phyloP scores from a whole-genome alignment of 2,113 vertebrate species.

The Coturnix japonica region DNA sequence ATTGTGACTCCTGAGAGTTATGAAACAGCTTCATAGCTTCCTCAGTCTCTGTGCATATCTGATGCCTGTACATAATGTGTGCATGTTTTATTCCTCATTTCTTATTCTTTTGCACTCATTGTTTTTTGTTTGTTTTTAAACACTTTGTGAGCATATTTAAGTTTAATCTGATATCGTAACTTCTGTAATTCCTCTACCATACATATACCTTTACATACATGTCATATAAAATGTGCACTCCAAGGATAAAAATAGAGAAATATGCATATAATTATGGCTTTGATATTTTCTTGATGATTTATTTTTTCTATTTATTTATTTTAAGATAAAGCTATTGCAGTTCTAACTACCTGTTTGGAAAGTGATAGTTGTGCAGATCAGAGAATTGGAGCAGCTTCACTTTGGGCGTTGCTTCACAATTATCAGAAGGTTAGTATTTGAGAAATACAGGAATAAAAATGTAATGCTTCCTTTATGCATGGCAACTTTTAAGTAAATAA shows the following conservation, averaged over 20 bases:
- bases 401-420: constrained; percentile 95
- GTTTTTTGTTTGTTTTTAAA: neutral
- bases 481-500: neutral
- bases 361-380: constrained; percentile 77
- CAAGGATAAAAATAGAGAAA: neutral
- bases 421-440: constrained; percentile 88
- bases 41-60: neutral
- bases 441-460: neutral
- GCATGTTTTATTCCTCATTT: neutral
- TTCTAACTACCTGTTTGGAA: constrained; percentile 85
- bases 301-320: neutral
- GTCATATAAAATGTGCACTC: neutral
- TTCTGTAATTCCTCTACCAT: neutral
- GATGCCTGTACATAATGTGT: neutral
- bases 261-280: neutral
- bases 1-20: constrained; percentile 20
- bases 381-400: constrained; percentile 88
- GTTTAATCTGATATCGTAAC: neutral
- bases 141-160: neutral
- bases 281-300: neutral
- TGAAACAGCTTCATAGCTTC: constrained; percentile 10
- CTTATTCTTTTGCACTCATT: constrained; percentile 14
- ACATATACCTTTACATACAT: too few relatives aligned
- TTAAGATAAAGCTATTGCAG: constrained; percentile 85
- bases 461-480: neutral